Conservation (phyloP, 1,140 invertebrate genomes). For the Marisa cornuarietis region DNA sequence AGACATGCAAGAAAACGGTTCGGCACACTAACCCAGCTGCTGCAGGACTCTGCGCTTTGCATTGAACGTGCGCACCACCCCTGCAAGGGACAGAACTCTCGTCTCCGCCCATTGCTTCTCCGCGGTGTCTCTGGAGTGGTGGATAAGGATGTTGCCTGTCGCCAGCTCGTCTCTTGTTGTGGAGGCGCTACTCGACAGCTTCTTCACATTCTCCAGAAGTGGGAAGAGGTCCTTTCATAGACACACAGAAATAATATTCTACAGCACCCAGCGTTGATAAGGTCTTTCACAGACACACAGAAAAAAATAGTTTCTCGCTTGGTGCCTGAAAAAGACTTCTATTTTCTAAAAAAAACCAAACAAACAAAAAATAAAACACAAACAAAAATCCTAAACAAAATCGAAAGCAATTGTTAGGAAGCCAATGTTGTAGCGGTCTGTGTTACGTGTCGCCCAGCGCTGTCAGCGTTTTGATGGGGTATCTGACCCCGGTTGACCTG, state of each 20-base stretch:
- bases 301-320: too few species aligned
- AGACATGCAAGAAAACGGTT: not conserved
- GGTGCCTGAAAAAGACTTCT: too few species aligned
- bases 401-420: too few species aligned
- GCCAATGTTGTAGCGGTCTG: too few species aligned
- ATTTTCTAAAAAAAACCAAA: too few species aligned
- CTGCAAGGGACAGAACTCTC: slow-evolving; percentile 81
- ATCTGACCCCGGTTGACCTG: too few species aligned
- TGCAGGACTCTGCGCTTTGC: slow-evolving; percentile 87
- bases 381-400: too few species aligned
- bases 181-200: slow-evolving; percentile 89
- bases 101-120: slow-evolving; percentile 99
- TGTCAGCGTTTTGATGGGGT: too few species aligned
- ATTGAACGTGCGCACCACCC: slow-evolving; percentile 85
- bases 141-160: slow-evolving; percentile 88
- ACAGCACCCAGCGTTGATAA: too few species aligned
- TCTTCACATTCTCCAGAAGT: slow-evolving; percentile 90
- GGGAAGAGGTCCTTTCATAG: slow-evolving; percentile 87
- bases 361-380: too few species aligned
- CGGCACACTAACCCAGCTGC: slow-evolving; percentile 72
- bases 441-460: too few species aligned
- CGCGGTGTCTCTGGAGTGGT: slow-evolving; percentile 98
- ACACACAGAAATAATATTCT: not conserved
- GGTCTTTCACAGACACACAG: too few species aligned
- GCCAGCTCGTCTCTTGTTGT: slow-evolving; percentile 88